Conservation (phyloP, 2,888 invertebrate genomes). For the Schrankia costaestrigalis region DNA sequence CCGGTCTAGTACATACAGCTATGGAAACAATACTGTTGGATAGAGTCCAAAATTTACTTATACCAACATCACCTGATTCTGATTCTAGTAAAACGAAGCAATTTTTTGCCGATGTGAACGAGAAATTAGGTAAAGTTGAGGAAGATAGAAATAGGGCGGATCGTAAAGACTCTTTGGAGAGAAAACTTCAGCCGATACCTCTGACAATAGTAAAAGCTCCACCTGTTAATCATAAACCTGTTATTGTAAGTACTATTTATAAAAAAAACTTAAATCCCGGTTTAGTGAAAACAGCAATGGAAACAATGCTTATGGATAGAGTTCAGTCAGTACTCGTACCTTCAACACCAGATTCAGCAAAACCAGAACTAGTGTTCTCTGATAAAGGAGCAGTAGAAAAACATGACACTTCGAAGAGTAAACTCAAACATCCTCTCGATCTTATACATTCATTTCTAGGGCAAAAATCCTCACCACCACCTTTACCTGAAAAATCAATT, state of each 20-base stretch:
- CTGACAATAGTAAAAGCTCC: constrained; percentile 12
- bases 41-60: constrained; percentile 67
- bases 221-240: constrained; percentile 22
- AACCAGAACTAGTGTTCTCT: constrained; percentile 13
- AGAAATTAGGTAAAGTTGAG: constrained; percentile 61
- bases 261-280: constrained; percentile 19
- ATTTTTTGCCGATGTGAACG: constrained; percentile 66
- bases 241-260: constrained; percentile 17
- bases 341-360: constrained; percentile 21
- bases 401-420: constrained; percentile 9
- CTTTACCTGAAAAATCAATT: constrained; percentile 18
- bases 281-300: constrained; percentile 66
- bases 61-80: constrained; percentile 62
- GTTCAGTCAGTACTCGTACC: constrained; percentile 45
- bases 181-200: constrained; percentile 23
- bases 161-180: constrained; percentile 15
- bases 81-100: constrained; percentile 44
- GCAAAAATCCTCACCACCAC: constrained; percentile 16
- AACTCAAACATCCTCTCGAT: constrained; percentile 14
- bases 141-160: constrained; percentile 37
- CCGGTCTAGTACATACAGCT: constrained; percentile 74
- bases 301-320: constrained; percentile 73
- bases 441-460: constrained; percentile 24
- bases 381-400: constrained; percentile 8
- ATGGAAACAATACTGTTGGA: constrained; percentile 81